Percentiles rank a stretch among this genome's conserved stretches.
phyloP scores from a whole-genome alignment of 2,888 invertebrate species.

The Phytoseiulus persimilis region DNA sequence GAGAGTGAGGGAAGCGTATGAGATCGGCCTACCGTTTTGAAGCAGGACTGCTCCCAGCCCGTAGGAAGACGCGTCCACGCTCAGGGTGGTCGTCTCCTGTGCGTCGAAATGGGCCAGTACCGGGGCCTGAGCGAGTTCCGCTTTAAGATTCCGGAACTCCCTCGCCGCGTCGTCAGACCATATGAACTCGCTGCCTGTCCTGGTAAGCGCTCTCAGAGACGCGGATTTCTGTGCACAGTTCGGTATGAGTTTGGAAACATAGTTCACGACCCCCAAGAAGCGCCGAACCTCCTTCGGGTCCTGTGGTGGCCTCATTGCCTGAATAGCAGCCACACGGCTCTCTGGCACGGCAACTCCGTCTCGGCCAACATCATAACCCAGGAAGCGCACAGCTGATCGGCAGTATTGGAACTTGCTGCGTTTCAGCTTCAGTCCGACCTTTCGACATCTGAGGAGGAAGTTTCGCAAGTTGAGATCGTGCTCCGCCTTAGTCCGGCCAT shows the following conservation, averaged over 20 bases:
- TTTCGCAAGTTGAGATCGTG: background rate
- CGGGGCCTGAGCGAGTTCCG: constrained; percentile 46
- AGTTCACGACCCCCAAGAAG: background rate
- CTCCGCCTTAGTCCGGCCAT: background rate
- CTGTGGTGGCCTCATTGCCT: background rate
- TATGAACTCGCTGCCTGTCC: background rate
- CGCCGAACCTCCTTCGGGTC: background rate
- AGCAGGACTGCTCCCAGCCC: constrained; percentile 48
- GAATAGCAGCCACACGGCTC: background rate
- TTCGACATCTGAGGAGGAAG: background rate
- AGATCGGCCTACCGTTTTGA: constrained; percentile 48
- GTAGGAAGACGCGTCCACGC: constrained; percentile 48
- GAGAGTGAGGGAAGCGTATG: constrained; percentile 48
- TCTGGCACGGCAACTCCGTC: background rate
- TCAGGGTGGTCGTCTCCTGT: constrained; percentile 43
- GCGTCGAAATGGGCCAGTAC: constrained; percentile 48
- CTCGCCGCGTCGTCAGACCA: constrained; percentile 11
- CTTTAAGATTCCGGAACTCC: constrained; percentile 47
- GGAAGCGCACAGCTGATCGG: background rate
- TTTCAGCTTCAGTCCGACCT: background rate
- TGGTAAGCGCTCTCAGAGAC: background rate
- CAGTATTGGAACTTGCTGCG: background rate
- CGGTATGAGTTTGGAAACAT: background rate
- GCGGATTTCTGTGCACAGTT: background rate
- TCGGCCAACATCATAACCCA: background rate